A percentile compares a stretch with the other conserved stretches of the same genome.
Evolutionary conservation across 2,797 vertebrate genomes (phyloP).

Genomic region (Alcedo quadribrachys): DNA sequence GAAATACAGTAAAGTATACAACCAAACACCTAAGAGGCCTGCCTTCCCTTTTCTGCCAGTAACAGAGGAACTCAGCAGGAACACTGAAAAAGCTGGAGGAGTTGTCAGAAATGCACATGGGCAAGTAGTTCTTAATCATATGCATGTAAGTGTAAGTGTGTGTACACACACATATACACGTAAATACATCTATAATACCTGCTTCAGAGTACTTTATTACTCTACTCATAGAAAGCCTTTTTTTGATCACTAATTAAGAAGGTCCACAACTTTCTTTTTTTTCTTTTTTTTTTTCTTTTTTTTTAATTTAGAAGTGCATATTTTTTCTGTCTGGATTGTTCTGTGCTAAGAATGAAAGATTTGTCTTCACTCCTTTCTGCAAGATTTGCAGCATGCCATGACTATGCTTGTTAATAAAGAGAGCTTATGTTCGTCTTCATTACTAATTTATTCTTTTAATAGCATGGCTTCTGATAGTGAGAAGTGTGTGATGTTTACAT

Average conservation of each 20-base stretch:
- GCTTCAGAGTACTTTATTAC: not conserved
- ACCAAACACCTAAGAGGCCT: not conserved
- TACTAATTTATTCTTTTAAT: conserved; percentile 15
- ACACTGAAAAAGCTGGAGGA: not conserved
- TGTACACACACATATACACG: not conserved
- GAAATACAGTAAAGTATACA: conserved; percentile 34
- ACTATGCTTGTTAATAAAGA: not conserved
- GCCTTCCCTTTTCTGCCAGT: not conserved
- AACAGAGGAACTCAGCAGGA: not conserved
- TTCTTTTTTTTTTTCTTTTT: not conserved
- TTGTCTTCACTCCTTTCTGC: conserved; percentile 4
- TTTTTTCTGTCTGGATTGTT: not conserved
- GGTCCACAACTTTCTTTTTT: not conserved
- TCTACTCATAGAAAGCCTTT: not conserved
- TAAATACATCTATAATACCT: not conserved
- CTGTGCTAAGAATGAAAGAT: not conserved
- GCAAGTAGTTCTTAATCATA: not conserved
- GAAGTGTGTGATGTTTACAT: not conserved
- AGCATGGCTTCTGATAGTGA: not conserved
- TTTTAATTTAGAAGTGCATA: not conserved
- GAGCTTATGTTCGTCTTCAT: not conserved
- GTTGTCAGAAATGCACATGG: not conserved
- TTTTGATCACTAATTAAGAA: not conserved
- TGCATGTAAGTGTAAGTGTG: not conserved
- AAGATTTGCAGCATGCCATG: not conserved